A percentile compares a stretch with the other conserved stretches of the same genome.
Conservation (phyloP, 2,113 vertebrate genomes). For the Odontesthes bonariensis region DNA sequence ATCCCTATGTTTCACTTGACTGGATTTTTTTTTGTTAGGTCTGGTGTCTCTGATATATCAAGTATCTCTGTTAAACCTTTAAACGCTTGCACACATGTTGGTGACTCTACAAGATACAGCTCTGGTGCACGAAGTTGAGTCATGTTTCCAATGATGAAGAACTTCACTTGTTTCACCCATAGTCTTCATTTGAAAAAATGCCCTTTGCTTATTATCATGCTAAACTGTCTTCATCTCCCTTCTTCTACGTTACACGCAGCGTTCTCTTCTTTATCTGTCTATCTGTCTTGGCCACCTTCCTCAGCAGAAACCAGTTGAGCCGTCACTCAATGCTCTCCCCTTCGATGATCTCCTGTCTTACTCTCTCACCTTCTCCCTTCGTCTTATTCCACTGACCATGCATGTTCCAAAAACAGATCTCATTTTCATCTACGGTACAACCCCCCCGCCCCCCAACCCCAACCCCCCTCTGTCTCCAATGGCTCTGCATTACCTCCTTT, state of each 20-base stretch:
- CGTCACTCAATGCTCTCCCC: conserved; percentile 70
- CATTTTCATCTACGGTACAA: conserved; percentile 74
- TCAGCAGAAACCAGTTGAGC: conserved; percentile 82
- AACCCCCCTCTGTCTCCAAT: conserved; percentile 7
- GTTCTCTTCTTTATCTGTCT: conserved; percentile 27
- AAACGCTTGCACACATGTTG: neutral
- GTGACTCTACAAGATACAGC: neutral
- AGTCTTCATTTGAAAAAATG: conserved; percentile 6
- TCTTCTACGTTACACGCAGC: neutral
- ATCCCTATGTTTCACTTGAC: neutral
- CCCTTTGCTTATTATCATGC: conserved; percentile 19
- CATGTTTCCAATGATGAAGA: neutral
- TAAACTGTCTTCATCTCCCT: conserved; percentile 36
- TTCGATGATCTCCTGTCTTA: conserved; percentile 71
- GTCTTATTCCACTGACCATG: conserved; percentile 86
- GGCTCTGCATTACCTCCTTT: conserved; percentile 59
- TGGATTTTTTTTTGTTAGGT: neutral
- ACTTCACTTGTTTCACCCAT: neutral
- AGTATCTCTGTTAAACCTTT: neutral
- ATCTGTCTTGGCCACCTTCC: conserved; percentile 56
- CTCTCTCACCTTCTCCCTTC: conserved; percentile 84
- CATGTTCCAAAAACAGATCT: conserved; percentile 86
- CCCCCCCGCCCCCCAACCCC: conserved; percentile 9
- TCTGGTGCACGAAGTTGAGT: neutral
- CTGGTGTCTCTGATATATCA: conserved; percentile 2